A percentile compares a stretch with the other conserved stretches of the same genome.
Conservation (phyloP, 2,888 invertebrate species). For the Branchipolynoe longqiensis region DNA sequence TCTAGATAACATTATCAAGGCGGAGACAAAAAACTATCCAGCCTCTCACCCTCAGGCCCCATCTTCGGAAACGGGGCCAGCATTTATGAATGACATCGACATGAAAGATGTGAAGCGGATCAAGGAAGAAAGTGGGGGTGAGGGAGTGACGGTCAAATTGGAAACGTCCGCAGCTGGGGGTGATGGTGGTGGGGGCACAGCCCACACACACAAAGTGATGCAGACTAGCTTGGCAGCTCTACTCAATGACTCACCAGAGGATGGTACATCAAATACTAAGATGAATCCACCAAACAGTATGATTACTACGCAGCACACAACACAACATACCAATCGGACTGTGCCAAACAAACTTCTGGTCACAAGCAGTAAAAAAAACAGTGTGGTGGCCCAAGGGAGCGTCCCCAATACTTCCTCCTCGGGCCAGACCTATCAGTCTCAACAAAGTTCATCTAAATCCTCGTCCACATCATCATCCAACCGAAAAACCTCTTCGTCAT, state of each 20-base stretch:
- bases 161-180: slow-evolving; percentile 11
- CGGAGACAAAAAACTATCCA: slow-evolving; percentile 62
- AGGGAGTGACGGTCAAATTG: slow-evolving; percentile 46
- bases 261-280: not conserved
- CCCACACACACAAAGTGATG: not conserved
- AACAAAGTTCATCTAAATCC: slow-evolving; percentile 8
- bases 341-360: not conserved
- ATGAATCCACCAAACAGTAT: slow-evolving; percentile 38
- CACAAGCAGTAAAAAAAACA: slow-evolving; percentile 48
- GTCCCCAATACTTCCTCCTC: not conserved
- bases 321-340: slow-evolving; percentile 6
- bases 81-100: slow-evolving; percentile 44
- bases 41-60: slow-evolving; percentile 48
- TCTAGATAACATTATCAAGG: slow-evolving; percentile 67
- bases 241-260: slow-evolving; percentile 20
- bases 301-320: slow-evolving; percentile 21
- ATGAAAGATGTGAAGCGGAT: slow-evolving; percentile 50
- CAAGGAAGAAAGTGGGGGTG: slow-evolving; percentile 55
- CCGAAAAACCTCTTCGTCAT: no score
- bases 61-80: slow-evolving; percentile 26
- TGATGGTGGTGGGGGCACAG: not conserved
- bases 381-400: slow-evolving; percentile 1
- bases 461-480: slow-evolving; percentile 6
- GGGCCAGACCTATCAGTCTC: not conserved
- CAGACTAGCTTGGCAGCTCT: slow-evolving; percentile 36